Evolutionary conservation across 2,113 vertebrate species (phyloP).

Genomic region (Aix galericulata): DNA sequence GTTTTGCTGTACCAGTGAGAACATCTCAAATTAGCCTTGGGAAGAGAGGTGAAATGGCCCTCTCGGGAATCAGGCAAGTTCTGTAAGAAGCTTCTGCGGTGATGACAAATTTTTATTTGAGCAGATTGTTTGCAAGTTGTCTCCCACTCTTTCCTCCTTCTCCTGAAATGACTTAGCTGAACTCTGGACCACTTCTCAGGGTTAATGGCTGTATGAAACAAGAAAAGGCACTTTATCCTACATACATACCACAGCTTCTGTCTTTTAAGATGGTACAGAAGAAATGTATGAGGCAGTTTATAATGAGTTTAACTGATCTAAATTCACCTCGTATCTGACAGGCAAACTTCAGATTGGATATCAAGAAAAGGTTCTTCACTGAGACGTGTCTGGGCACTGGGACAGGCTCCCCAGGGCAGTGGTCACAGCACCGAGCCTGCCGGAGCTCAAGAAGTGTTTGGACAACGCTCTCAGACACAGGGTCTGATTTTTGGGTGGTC

Average conservation of each 20-base stretch:
- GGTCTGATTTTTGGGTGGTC: too few species aligned
- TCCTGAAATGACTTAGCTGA: constrained; percentile 44
- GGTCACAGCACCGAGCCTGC: too few species aligned
- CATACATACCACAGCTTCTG: background rate
- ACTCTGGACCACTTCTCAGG: constrained; percentile 15
- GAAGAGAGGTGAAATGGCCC: background rate
- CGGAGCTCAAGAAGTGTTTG: too few species aligned
- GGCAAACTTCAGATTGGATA: too few species aligned
- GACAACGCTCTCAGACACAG: too few species aligned
- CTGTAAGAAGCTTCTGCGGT: constrained; percentile 3
- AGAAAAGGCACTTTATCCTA: constrained; percentile 18
- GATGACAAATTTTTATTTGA: background rate
- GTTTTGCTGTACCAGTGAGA: constrained; percentile 18
- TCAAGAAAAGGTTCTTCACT: too few species aligned
- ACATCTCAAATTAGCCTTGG: background rate
- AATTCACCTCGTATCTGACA: background rate
- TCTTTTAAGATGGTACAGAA: background rate
- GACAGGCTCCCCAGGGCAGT: too few species aligned
- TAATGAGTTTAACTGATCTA: background rate
- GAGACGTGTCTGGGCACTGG: too few species aligned
- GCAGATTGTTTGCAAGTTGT: constrained; percentile 51
- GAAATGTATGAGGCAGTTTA: background rate
- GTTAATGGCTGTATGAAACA: constrained; percentile 18
- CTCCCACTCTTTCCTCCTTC: constrained; percentile 46
- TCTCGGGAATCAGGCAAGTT: background rate